These are phyloP conservation scores for Clytia hemisphaerica DNA, from an alignment of 30 jellyfish, hydroid and myxozoan genomes.

Conservation along the genomic window DNA sequence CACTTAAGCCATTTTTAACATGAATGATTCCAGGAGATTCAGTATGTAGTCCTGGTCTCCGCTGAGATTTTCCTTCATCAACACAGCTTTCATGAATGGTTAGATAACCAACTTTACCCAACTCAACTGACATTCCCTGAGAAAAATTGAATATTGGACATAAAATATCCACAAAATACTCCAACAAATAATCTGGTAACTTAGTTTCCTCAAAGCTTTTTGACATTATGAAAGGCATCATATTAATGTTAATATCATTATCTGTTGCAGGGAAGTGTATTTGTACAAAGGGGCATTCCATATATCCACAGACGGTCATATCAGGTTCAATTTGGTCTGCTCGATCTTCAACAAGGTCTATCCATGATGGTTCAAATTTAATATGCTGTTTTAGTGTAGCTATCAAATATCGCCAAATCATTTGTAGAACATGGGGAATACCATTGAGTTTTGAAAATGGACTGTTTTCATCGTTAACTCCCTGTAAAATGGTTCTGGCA, in stretches of 20 bases:
- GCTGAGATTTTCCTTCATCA: constrained; percentile 32
- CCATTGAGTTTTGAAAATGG: too few species aligned
- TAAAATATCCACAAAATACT: neutral
- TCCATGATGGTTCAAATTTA: too few species aligned
- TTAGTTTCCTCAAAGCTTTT: constrained; percentile 1
- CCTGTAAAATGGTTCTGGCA: too few species aligned
- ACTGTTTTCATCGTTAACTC: too few species aligned
- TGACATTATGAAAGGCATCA: constrained; percentile 49
- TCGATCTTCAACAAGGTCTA: too few species aligned
- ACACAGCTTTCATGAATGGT: constrained; percentile 52
- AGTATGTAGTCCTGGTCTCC: constrained; percentile 59
- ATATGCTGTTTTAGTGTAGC: too few species aligned
- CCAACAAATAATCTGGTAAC: constrained; percentile 25
- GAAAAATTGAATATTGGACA: neutral
- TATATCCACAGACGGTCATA: too few species aligned
- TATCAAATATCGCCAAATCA: too few species aligned
- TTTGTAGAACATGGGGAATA: too few species aligned
- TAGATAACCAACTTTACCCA: constrained; percentile 43
- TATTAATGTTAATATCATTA: constrained; percentile 38
- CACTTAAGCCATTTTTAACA: constrained; percentile 1
- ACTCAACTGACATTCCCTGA: too few species aligned
- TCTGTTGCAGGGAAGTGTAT: constrained; percentile 33
- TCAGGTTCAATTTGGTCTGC: too few species aligned
- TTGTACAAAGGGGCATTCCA: too few species aligned
- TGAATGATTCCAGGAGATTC: constrained; percentile 44